Conservation (phyloP, 1,140 invertebrate species). For the Diachasmimorpha longicaudata region DNA sequence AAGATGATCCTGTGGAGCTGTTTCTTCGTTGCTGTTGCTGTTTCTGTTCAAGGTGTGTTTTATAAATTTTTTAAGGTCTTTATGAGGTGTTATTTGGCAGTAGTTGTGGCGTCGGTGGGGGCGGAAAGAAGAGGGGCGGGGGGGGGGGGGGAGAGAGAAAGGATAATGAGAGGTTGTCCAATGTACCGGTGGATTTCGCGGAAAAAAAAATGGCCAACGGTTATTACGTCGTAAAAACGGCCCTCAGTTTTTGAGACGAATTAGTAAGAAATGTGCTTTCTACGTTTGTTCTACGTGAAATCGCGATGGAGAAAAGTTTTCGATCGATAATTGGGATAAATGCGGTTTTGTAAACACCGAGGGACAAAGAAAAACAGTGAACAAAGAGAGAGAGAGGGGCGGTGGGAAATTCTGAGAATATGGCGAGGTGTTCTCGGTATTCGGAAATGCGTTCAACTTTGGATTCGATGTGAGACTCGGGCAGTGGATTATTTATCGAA, state of each 20-base stretch:
- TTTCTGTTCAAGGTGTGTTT: conserved; percentile 26
- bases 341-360: neutral
- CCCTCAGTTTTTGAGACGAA: no score
- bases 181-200: no score
- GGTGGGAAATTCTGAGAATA: no score
- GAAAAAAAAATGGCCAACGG: no score
- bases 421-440: neutral
- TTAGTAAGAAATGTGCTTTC: neutral
- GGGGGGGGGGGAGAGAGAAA: no score
- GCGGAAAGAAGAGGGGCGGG: no score
- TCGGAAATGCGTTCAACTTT: neutral
- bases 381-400: no score
- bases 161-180: no score
- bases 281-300: neutral
- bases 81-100: no score
- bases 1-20: conserved; percentile 34
- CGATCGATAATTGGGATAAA: neutral
- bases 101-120: no score
- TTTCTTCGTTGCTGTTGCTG: conserved; percentile 33
- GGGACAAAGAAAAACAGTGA: no score
- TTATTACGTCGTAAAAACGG: no score
- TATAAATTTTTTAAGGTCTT: neutral
- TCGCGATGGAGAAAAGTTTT: neutral
- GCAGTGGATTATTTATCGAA: neutral
- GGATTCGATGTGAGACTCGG: neutral